Evolutionary conservation across 1,140 invertebrate species (phyloP).

Genomic region (Oppia nitens): DNA sequence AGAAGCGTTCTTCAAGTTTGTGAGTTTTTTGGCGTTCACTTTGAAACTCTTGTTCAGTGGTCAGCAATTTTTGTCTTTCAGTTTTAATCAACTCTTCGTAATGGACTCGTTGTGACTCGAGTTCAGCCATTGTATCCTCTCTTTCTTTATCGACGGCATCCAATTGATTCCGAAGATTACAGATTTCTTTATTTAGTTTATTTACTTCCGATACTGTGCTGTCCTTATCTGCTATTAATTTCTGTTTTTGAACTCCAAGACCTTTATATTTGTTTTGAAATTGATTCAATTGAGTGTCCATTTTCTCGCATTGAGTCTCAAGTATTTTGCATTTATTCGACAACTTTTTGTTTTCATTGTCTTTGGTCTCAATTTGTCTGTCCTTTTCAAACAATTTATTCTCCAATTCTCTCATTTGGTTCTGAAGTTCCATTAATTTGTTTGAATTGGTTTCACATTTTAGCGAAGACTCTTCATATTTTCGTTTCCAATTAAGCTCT

Average conservation of each 20-base stretch:
- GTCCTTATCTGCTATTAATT: background rate
- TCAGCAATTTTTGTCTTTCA: background rate
- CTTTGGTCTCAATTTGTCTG: background rate
- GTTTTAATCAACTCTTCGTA: background rate
- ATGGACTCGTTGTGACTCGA: background rate
- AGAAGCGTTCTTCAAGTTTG: background rate
- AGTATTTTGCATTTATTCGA: background rate
- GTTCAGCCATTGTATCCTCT: background rate
- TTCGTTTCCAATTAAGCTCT: no score
- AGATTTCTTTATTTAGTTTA: background rate
- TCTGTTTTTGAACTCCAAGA: background rate
- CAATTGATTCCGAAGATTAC: background rate
- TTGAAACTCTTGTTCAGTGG: background rate
- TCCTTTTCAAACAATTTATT: background rate
- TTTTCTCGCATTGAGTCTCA: background rate
- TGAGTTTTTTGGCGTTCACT: background rate
- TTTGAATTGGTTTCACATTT: background rate
- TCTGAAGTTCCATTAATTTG: background rate
- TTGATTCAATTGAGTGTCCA: background rate
- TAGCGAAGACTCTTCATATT: background rate
- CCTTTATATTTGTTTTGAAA: background rate
- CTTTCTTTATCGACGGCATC: background rate
- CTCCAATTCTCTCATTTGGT: background rate
- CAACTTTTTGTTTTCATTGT: background rate
- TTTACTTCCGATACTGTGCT: background rate